A percentile compares a stretch with the other conserved stretches of the same genome.
phyloP scores from a whole-genome alignment of 2,113 vertebrate species.

The Sylvietta virens region DNA sequence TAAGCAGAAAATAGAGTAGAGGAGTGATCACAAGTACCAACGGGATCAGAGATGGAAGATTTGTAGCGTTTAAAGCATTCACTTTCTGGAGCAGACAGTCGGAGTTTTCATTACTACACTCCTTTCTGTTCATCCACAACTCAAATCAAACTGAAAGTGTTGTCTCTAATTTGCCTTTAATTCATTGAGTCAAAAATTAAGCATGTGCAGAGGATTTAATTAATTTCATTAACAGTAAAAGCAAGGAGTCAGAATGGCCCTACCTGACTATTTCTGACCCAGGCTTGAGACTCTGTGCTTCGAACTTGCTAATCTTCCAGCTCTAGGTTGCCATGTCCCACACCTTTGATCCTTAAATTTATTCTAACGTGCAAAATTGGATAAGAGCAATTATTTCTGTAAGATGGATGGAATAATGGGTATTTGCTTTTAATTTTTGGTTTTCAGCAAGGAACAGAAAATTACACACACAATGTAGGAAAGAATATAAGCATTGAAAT shows the following conservation, averaged over 20 bases:
- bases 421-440: neutral
- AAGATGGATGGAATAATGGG: neutral
- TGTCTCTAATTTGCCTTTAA: neutral
- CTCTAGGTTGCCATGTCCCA: neutral
- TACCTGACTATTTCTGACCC: neutral
- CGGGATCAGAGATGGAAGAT: fast-evolving
- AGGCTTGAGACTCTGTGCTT: neutral
- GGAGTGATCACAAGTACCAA: neutral
- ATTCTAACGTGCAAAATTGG: neutral
- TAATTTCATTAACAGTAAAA: neutral
- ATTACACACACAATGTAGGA: neutral
- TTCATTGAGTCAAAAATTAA: neutral
- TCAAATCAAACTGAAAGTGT: neutral
- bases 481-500: neutral
- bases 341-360: neutral
- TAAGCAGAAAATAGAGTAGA: neutral
- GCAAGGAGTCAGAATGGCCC: neutral
- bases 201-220: neutral
- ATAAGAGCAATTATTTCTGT: neutral
- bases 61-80: neutral
- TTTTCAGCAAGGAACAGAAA: neutral
- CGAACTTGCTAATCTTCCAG: neutral
- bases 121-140: neutral
- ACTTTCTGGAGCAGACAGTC: neutral
- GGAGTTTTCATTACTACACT: neutral